Base-by-base conservation (phyloP, 2,888 invertebrate species). In the Leistus spinibarbis region DNA sequence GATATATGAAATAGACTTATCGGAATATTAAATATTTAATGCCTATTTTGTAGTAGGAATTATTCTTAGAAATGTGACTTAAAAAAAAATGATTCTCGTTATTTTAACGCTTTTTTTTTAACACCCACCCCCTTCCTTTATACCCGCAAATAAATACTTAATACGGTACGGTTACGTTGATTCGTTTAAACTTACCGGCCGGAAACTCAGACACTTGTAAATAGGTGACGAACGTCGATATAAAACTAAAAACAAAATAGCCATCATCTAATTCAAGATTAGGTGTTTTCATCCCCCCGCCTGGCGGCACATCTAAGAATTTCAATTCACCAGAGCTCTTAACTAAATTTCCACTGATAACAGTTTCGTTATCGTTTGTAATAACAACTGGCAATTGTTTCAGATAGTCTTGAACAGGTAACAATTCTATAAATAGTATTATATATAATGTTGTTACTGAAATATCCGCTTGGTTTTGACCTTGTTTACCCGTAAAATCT, bases 141-240 rank as follows among this genome's bases (percentile, higher is more conserved):
- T n/a, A n/a, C n/a, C n/a, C n/a, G n/a, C n/a, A n/a, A n/a, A 27
- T 27, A 27, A 27, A 7, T 27, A 27, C 27, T 0, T 9, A 27
- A 27, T n/a, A n/a, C 1, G 27, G 13, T 70, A 76, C 71, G 19
- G 53, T 66, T n/a, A 24, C 24, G 22, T 16, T 17, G 10, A 17
- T n/a, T 62, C 17, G 24, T 23, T 23, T 56, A n/a, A 57, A 84
- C 87, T 89, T 85, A 92, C 92, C 91, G 73, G 88, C 83, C 76
- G 92, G 91, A 84, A 91, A 89, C 79, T 90, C 89, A 80, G 89
- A 87, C 2, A 91, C 91, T 83, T 91, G 90, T 81, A 92, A 87
- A 81, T 89, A 84, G 78, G 88, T 88, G 82, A 92, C 88, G 82
- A 92, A 88, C 76, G 86, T 83, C 10, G 91, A 88, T 82, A 92